Percentiles rank a stretch among this genome's conserved stretches.
Conservation (phyloP, 2,797 vertebrate genomes). For the Heteromormyrus szaboi region DNA sequence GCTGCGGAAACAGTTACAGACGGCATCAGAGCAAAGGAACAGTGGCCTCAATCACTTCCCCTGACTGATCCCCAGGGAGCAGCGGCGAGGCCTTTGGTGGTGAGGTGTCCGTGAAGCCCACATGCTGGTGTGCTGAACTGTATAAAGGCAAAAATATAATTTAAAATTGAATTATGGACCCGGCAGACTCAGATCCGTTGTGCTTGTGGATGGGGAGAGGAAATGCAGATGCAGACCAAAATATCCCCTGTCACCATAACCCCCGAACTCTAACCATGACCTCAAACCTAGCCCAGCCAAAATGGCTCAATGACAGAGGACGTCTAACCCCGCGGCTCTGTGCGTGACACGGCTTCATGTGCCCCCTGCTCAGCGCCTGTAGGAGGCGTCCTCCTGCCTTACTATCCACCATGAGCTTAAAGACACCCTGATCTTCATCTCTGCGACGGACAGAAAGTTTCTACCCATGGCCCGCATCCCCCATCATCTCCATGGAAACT, state of each 20-base stretch:
- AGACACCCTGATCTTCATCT: background rate
- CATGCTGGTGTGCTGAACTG: background rate
- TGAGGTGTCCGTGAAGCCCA: background rate
- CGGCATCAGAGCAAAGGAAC: background rate
- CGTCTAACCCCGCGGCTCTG: background rate
- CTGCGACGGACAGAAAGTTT: background rate
- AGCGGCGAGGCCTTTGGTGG: background rate
- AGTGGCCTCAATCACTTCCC: background rate
- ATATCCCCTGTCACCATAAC: background rate
- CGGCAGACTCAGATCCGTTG: background rate
- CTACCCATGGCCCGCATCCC: background rate
- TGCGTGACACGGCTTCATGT: background rate
- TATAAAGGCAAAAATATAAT: background rate
- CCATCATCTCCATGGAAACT: slow-evolving; percentile 38
- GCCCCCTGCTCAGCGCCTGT: background rate
- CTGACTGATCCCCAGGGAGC: background rate
- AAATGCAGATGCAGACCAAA: background rate
- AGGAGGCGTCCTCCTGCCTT: background rate
- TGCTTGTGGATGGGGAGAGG: background rate
- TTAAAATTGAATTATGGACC: background rate
- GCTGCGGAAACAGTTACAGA: background rate
- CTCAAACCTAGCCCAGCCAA: background rate
- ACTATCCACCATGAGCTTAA: background rate
- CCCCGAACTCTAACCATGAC: background rate
- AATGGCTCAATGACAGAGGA: background rate